Base-by-base conservation (phyloP, 2,888 invertebrate genomes). In the Callinectes sapidus region DNA sequence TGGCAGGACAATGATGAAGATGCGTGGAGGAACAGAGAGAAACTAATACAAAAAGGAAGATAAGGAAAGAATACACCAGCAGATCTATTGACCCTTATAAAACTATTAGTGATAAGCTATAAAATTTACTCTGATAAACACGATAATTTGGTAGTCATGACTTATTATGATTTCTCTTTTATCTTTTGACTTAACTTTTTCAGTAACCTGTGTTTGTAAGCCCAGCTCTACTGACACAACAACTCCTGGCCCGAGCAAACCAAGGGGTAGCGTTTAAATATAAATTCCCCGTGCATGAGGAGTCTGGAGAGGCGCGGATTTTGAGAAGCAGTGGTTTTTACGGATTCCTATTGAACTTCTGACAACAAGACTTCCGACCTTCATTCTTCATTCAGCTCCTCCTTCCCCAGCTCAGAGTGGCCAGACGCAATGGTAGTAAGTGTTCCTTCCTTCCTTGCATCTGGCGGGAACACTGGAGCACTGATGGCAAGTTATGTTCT, bases 401-500 rank as follows among this genome's bases (percentile, higher is more conserved):
- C 23, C 71, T 71, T 23, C 71, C 23, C 71, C 28, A 23, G 8
- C 28, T n/a, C 71, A 23, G 28, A 23, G 28, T n/a, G n/a, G 71
- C 2, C 28, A 71, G 71, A 71, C 71, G 71, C 71, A 71, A 1
- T 18, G 71, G 71, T 23, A 71, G 71, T 71, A 23, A 71, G 71
- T n/a, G 71, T 71, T 18, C 10, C 71, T n/a, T 18, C 10, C 71
- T n/a, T n/a, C 71, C 71, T 71, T 71, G 71, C 71, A 71, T 71
- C 71, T 71, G 71, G 71, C 66, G 28, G 71, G 71, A 71, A 28
- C 71, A 71, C 18, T 71, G 71, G 71, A 71, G 71, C 8, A 8
- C 71, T 71, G 71, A 71, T 71, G 71, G 71, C 71, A 71, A 71
- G 71, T 71, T 71, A 71, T 71, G 71, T 71, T 71, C 71, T 71